These are phyloP conservation scores for Pomacea maculata DNA, from an alignment of 1,140 invertebrate genomes.

Conservation along the genomic window DNA sequence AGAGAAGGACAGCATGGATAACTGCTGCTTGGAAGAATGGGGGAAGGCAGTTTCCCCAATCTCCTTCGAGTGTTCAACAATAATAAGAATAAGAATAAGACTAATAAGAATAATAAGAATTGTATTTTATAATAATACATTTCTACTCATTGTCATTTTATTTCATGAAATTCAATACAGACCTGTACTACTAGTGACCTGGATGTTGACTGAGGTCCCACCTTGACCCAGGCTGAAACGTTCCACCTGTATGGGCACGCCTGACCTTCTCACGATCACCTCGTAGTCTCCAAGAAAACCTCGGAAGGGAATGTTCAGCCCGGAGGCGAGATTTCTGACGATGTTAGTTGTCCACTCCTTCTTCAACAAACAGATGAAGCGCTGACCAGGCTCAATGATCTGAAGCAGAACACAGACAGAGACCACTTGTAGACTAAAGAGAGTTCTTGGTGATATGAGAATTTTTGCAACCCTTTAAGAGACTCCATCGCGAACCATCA, in stretches of 20 bases:
- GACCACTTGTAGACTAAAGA: no score
- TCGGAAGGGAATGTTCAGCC: neutral
- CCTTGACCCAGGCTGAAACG: neutral
- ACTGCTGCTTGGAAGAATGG: no score
- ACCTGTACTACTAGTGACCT: neutral
- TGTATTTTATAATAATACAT: no score
- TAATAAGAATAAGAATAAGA: no score
- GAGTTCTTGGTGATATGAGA: no score
- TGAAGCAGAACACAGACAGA: neutral
- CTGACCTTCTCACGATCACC: slow-evolving; percentile 7
- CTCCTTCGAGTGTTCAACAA: no score
- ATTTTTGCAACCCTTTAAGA: no score
- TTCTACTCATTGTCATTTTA: no score
- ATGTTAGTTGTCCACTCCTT: slow-evolving; percentile 24
- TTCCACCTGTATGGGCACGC: neutral
- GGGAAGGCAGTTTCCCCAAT: no score
- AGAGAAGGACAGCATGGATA: no score
- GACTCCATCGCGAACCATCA: no score
- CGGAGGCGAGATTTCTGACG: neutral
- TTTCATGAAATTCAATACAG: neutral
- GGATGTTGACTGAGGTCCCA: neutral
- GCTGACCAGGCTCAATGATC: slow-evolving; percentile 18
- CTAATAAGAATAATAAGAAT: no score
- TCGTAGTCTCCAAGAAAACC: slow-evolving; percentile 28
- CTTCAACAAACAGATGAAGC: slow-evolving; percentile 15